Evolutionary conservation across 2,888 invertebrate genomes (phyloP).

Genomic region (Ophioninae sp.): DNA sequence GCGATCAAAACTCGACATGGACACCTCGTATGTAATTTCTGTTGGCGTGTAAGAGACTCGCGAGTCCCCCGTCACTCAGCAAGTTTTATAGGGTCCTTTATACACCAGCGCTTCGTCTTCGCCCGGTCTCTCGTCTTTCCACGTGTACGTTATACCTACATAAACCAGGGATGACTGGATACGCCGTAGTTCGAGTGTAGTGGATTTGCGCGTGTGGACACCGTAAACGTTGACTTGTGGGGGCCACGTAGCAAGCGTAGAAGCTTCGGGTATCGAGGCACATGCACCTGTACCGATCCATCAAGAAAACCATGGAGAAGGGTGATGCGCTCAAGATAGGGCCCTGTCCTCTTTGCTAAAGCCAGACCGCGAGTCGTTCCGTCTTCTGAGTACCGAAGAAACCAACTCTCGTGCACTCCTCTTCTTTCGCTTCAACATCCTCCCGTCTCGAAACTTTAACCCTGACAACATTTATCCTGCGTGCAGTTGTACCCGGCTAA

Average conservation of each 20-base stretch:
- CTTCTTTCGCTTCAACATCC: constrained; percentile 16
- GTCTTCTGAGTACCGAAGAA: constrained; percentile 17
- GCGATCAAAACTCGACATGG: constrained; percentile 53
- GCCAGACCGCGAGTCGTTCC: constrained; percentile 21
- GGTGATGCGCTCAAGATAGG: constrained; percentile 73
- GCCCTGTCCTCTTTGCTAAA: constrained; percentile 57
- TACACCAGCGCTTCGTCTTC: constrained; percentile 34
- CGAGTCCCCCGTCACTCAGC: constrained; percentile 52
- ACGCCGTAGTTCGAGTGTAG: constrained; percentile 1
- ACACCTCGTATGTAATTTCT: constrained; percentile 60
- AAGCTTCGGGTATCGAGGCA: constrained; percentile 70
- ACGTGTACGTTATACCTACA: constrained; percentile 20
- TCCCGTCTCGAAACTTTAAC: neutral
- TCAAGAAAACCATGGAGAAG: constrained; percentile 67
- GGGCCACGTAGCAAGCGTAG: constrained; percentile 44
- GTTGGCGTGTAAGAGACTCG: constrained; percentile 51
- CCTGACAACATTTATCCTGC: constrained; percentile 20
- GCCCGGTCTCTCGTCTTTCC: neutral
- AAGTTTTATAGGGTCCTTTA: constrained; percentile 56
- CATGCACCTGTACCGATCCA: constrained; percentile 76
- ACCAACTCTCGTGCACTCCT: constrained; percentile 21
- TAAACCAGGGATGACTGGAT: neutral
- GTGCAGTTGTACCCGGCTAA: constrained; percentile 62
- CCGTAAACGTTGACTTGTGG: constrained; percentile 65
- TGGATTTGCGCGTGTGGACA: constrained; percentile 44